A percentile compares a stretch with the other conserved stretches of the same genome.
These are phyloP conservation scores for Sebastes nivosus DNA, from an alignment of 2,797 vertebrate genomes.

Conservation along the genomic window DNA sequence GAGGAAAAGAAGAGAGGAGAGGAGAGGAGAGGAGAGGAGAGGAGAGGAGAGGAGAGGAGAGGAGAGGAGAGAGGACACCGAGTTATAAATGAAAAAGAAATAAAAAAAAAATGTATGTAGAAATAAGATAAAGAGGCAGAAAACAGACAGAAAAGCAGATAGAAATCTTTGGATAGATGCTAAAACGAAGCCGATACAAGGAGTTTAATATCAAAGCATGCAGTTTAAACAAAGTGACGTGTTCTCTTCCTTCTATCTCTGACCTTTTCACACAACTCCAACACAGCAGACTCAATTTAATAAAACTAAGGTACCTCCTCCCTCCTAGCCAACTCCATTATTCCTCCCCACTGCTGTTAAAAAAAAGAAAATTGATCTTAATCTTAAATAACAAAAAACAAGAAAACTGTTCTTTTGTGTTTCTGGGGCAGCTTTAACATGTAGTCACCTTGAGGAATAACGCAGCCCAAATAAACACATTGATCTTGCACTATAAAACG, in stretches of 20 bases:
- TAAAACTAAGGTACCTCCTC: constrained; percentile 44
- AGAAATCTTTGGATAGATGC: background rate
- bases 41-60: background rate
- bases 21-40: background rate
- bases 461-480: constrained; percentile 59
- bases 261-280: constrained; percentile 45
- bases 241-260: constrained; percentile 6
- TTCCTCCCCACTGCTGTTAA: constrained; percentile 15
- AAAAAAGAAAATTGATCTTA: constrained; percentile 54
- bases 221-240: constrained; percentile 31
- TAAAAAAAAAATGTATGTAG: background rate
- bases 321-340: constrained; percentile 38
- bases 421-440: constrained; percentile 67
- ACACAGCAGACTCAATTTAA: constrained; percentile 61
- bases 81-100: background rate
- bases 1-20: background rate
- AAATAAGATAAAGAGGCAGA: background rate
- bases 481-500: constrained; percentile 73
- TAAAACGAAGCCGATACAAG: background rate
- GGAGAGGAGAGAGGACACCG: background rate
- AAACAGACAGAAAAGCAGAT: background rate
- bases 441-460: constrained; percentile 77
- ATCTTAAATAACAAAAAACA: constrained; percentile 69
- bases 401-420: constrained; percentile 65
- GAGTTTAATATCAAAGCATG: constrained; percentile 18